Base-by-base conservation (phyloP, 2,797 vertebrate species). In the Merluccius polli region DNA sequence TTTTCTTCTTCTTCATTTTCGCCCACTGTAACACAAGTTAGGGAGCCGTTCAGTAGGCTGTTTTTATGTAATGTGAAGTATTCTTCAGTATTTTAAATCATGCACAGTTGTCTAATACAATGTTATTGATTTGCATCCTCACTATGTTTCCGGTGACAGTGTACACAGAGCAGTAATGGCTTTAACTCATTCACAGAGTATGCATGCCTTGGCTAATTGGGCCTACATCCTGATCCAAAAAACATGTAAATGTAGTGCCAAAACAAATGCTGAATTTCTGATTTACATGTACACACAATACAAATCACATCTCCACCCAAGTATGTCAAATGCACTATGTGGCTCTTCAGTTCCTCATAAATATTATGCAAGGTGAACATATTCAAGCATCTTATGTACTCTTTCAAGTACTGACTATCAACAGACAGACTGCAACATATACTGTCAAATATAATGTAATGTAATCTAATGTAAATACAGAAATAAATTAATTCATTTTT, bases 391-490 rank as follows among this genome's bases (percentile, higher is more conserved):
- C 12, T 67, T 27, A 30, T 27, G 18, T 52, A 52, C 48, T 52
- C 65, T 29, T 29, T 29, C 24, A 67, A 67, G 8, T 68, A 31
- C 11, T 15, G 15, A 68, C 27, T 68, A 68, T 59, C 21, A 59
- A 59, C 52, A 24, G 52, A 59, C 7, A 59, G 6, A 24, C 21
- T n/a, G 7, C 21, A 4, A 59, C 48, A 77, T 48, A 31, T 63
- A 76, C 1, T 41, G n/a, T 21, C 15, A 38, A 48, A 38, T 68
- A 70, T 72, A 74, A 44, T n/a, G n/a, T n/a, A n/a, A n/a, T n/a
- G n/a, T n/a, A n/a, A n/a, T n/a, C n/a, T n/a, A n/a, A 71, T 13
- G 18, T 0, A 41, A 69, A 18, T 21, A 29, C 3, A 69, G 35
- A 27, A 68, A 69, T 15, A 0, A 1, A 1, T 31, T 29, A 15